These are phyloP conservation scores for Cotesia congregata DNA, from an alignment of 2,888 invertebrate genomes.

Conservation along the genomic window DNA sequence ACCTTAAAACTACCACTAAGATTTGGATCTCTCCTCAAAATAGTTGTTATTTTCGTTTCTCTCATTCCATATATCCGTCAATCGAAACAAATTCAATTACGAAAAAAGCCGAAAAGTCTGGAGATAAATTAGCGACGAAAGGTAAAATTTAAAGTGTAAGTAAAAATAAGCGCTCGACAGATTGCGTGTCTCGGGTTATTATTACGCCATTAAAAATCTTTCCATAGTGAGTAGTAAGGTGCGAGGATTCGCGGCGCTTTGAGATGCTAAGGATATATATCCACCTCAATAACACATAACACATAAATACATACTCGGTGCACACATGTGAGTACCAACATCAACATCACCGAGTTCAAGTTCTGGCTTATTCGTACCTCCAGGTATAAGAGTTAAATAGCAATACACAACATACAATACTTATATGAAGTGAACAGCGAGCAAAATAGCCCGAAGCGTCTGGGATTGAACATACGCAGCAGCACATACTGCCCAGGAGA, in stretches of 20 bases:
- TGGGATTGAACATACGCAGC: neutral
- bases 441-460: constrained; percentile 13
- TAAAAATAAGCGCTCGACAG: constrained; percentile 26
- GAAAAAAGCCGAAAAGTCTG: constrained; percentile 2
- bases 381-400: constrained; percentile 29
- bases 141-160: constrained; percentile 25
- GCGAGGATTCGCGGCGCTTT: constrained; percentile 38
- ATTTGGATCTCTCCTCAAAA: too few relatives aligned
- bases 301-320: neutral
- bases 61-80: too few relatives aligned
- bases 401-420: neutral
- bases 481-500: neutral
- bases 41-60: too few relatives aligned
- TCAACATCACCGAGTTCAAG: too few relatives aligned
- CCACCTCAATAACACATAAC: neutral
- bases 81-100: neutral
- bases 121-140: constrained; percentile 29
- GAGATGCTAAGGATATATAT: constrained; percentile 28
- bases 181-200: constrained; percentile 41
- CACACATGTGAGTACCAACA: constrained; percentile 1
- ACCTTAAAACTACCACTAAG: too few relatives aligned
- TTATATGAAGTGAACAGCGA: neutral
- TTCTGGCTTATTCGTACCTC: neutral
- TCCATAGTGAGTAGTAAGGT: constrained; percentile 35
- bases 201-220: constrained; percentile 41